These are phyloP conservation scores for Chionomys nivalis DNA, from an alignment of 2,113 vertebrate genomes.

Conservation along the genomic window DNA sequence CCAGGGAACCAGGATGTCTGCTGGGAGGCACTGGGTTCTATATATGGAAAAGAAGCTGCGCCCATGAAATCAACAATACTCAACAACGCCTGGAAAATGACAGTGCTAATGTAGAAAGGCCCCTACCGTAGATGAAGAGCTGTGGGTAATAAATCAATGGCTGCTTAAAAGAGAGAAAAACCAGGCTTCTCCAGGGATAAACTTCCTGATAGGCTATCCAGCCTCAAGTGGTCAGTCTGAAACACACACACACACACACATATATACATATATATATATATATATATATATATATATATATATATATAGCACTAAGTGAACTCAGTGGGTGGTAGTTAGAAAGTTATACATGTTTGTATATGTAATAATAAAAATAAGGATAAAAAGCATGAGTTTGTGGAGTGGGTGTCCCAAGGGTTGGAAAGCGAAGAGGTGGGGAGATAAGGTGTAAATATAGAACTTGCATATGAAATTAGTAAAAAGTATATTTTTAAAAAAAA, in stretches of 20 bases:
- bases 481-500: background rate
- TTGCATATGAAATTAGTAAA: background rate
- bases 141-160: too few species aligned
- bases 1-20: too few species aligned
- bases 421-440: background rate
- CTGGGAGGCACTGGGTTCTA: background rate
- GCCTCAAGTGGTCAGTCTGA: background rate
- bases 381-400: background rate
- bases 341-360: background rate
- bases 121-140: too few species aligned
- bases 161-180: background rate
- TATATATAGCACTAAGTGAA: background rate
- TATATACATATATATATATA: fast-evolving
- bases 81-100: background rate
- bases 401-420: background rate
- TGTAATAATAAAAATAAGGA: background rate
- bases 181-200: background rate
- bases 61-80: background rate
- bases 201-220: background rate
- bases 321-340: too few species aligned
- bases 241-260: too few species aligned
- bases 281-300: too few species aligned
- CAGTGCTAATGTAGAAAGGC: background rate
- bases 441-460: background rate
- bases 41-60: background rate